phyloP scores from a whole-genome alignment of 2,113 vertebrate genomes.

The Spea bombifrons region DNA sequence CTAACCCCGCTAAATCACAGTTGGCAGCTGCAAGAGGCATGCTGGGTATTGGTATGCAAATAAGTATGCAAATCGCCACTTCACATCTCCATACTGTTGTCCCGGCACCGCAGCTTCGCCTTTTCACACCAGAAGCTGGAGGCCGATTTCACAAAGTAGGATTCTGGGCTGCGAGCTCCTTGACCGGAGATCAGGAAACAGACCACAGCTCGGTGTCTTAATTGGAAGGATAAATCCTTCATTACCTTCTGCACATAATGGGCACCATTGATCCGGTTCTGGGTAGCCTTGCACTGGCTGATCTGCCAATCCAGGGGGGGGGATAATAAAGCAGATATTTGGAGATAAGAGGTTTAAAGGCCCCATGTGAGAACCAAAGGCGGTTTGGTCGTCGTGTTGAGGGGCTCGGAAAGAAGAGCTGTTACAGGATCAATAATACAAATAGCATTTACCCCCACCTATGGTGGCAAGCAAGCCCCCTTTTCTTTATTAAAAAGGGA shows the following conservation, averaged over 20 bases:
- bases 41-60: slow-evolving; percentile 46
- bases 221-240: slow-evolving; percentile 14
- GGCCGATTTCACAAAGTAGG: slow-evolving; percentile 14
- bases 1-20: slow-evolving; percentile 4
- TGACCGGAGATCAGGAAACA: slow-evolving; percentile 6
- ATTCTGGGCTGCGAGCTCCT: slow-evolving; percentile 10
- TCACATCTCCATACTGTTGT: slow-evolving; percentile 23
- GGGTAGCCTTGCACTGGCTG: not conserved
- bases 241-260: slow-evolving; percentile 7
- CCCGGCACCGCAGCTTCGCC: not conserved
- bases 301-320: not conserved
- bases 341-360: not conserved
- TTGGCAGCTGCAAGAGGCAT: slow-evolving; percentile 5
- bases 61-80: slow-evolving; percentile 32
- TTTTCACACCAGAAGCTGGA: slow-evolving; percentile 1
- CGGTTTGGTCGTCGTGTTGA: not conserved
- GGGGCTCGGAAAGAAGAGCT: not conserved
- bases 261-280: slow-evolving; percentile 9
- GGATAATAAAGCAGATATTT: slow-evolving; percentile 9
- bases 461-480: no score
- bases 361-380: slow-evolving; percentile 9
- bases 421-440: not conserved
- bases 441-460: not conserved
- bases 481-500: no score
- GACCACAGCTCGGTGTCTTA: slow-evolving; percentile 1